These are phyloP conservation scores for Hycleus phaleratus DNA, from an alignment of 1,140 invertebrate genomes.

Conservation along the genomic window DNA sequence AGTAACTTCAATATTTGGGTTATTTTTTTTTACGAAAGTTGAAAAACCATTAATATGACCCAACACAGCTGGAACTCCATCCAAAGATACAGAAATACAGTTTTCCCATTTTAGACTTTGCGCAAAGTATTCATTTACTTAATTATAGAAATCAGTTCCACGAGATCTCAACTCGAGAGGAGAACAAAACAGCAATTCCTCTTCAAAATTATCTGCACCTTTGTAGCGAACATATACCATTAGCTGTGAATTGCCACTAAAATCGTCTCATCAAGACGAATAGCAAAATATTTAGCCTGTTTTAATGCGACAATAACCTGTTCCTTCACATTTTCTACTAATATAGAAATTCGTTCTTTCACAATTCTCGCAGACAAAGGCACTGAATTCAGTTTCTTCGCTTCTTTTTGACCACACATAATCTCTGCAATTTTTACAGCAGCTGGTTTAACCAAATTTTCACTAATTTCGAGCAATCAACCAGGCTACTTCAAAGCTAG, in stretches of 20 bases:
- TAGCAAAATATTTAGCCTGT: conserved; percentile 14
- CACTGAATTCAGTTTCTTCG: conserved; percentile 26
- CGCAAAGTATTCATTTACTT: conserved; percentile 16
- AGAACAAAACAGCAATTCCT: conserved; percentile 7
- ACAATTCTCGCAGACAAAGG: conserved; percentile 25
- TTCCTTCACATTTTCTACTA: conserved; percentile 24
- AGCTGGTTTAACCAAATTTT: conserved; percentile 23
- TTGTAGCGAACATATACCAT: conserved; percentile 23
- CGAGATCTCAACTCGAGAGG: conserved; percentile 19
- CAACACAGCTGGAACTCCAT: background rate
- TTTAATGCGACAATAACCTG: conserved; percentile 19
- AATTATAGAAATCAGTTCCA: conserved; percentile 16
- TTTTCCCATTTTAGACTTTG: conserved; percentile 18
- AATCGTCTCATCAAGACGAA: conserved; percentile 14
- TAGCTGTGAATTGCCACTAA: conserved; percentile 21
- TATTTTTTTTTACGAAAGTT: conserved; percentile 14
- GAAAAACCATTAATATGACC: conserved; percentile 16
- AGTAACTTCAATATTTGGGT: conserved; percentile 24
- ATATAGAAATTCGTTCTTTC: background rate
- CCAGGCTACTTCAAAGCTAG: conserved; percentile 25
- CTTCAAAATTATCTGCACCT: conserved; percentile 22
- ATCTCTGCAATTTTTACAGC: conserved; percentile 18
- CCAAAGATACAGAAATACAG: conserved; percentile 2
- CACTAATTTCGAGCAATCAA: conserved; percentile 25
- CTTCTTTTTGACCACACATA: conserved; percentile 20